Evolutionary conservation across 2,797 vertebrate species (phyloP).

Genomic region (Spinus pinus): DNA sequence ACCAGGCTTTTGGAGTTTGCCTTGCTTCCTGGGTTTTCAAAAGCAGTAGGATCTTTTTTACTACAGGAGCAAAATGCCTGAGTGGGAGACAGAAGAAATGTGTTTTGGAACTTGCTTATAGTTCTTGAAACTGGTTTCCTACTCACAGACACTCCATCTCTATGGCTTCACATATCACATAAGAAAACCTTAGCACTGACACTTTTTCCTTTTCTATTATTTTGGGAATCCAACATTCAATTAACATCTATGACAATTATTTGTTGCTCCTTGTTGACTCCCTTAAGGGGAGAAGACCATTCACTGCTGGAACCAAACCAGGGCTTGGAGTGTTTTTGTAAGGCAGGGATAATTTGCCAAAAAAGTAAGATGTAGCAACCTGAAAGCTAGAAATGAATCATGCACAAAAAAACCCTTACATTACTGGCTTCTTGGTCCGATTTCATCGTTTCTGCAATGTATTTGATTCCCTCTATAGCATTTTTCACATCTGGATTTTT

Average conservation of each 20-base stretch:
- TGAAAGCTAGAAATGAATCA: slow-evolving; percentile 29
- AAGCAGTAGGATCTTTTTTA: not conserved
- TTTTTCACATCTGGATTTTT: slow-evolving; percentile 92
- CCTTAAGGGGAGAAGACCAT: not conserved
- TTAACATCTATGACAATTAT: not conserved
- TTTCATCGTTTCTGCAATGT: slow-evolving; percentile 94
- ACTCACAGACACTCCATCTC: not conserved
- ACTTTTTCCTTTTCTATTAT: not conserved
- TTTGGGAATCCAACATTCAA: not conserved
- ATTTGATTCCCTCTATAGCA: slow-evolving; percentile 91
- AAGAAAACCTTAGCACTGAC: not conserved
- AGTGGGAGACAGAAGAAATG: not conserved
- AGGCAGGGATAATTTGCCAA: not conserved
- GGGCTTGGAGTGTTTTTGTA: not conserved
- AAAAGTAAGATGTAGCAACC: not conserved
- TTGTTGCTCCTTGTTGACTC: not conserved
- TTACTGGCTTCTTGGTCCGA: slow-evolving; percentile 92
- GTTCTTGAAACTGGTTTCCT: not conserved
- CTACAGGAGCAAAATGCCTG: fast-evolving
- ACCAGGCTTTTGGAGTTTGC: not conserved
- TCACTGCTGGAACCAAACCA: not conserved
- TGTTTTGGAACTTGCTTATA: not conserved
- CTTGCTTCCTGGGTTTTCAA: not conserved
- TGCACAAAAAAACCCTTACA: slow-evolving; percentile 72
- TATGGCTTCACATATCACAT: not conserved